These are phyloP conservation scores for Brachionus calyciflorus DNA, from an alignment of 1,140 invertebrate species.

Conservation along the genomic window DNA sequence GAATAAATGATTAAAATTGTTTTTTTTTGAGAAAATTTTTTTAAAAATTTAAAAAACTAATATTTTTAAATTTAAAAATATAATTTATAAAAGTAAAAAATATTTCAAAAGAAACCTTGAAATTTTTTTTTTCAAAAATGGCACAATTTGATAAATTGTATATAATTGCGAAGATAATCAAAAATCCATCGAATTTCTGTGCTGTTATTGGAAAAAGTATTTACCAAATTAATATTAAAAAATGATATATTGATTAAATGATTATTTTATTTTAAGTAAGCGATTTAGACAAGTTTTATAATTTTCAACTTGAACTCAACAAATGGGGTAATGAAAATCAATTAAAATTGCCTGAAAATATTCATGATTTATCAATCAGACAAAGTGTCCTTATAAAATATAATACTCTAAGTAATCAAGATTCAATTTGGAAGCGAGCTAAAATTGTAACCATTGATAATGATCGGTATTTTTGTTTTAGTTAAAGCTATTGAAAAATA, in stretches of 20 bases:
- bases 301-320: neutral
- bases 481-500: neutral
- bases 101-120: too few species aligned
- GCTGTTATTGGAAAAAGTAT: constrained; percentile 11
- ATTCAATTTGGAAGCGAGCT: constrained; percentile 9
- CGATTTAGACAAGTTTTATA: constrained; percentile 25
- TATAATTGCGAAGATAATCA: neutral
- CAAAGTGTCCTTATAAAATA: neutral
- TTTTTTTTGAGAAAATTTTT: too few species aligned
- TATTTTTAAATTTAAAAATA: too few species aligned
- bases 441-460: constrained; percentile 5
- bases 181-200: constrained; percentile 11
- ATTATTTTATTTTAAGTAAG: neutral
- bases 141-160: neutral
- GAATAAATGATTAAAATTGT: too few species aligned
- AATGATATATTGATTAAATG: neutral
- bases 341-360: neutral
- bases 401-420: neutral
- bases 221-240: neutral
- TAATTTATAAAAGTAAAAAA: too few species aligned
- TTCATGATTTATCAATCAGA: neutral
- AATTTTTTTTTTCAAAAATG: neutral
- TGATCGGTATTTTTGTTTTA: neutral
- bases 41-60: too few species aligned
- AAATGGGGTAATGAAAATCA: neutral